phyloP scores from a whole-genome alignment of 2,888 invertebrate species.

The Drosophila testacea region DNA sequence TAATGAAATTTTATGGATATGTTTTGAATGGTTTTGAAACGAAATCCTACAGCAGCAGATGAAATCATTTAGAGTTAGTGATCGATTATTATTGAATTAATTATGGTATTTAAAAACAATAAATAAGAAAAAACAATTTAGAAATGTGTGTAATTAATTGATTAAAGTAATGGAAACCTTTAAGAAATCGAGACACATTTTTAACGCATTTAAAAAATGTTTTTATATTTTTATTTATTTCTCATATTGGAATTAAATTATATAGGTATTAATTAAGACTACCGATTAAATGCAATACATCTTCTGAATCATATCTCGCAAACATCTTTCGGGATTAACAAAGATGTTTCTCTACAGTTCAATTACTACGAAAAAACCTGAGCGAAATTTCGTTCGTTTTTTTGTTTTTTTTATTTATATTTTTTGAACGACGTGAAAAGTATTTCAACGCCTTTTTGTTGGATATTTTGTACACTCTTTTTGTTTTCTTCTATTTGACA shows the following conservation, averaged over 20 bases:
- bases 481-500: constrained; percentile 30
- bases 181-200: neutral
- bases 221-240: constrained; percentile 53
- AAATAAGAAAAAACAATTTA: constrained; percentile 41
- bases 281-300: constrained; percentile 74
- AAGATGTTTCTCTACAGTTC: constrained; percentile 52
- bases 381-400: constrained; percentile 72
- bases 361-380: constrained; percentile 74
- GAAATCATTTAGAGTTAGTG: constrained; percentile 59
- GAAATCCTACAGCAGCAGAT: constrained; percentile 33
- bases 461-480: constrained; percentile 54
- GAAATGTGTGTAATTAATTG: no score
- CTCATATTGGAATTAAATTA: constrained; percentile 68
- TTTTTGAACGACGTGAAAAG: constrained; percentile 32
- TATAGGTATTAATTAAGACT: constrained; percentile 68
- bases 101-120: constrained; percentile 56
- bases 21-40: constrained; percentile 31
- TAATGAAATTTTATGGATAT: constrained; percentile 28
- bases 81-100: constrained; percentile 57
- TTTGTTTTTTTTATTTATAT: neutral
- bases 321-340: constrained; percentile 52
- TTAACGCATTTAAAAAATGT: constrained; percentile 69
- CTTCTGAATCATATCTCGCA: constrained; percentile 24
- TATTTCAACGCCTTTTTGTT: constrained; percentile 31
- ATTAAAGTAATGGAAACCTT: no score